These are phyloP conservation scores for Orthonyx spaldingii DNA, from an alignment of 2,113 vertebrate genomes.

Conservation along the genomic window DNA sequence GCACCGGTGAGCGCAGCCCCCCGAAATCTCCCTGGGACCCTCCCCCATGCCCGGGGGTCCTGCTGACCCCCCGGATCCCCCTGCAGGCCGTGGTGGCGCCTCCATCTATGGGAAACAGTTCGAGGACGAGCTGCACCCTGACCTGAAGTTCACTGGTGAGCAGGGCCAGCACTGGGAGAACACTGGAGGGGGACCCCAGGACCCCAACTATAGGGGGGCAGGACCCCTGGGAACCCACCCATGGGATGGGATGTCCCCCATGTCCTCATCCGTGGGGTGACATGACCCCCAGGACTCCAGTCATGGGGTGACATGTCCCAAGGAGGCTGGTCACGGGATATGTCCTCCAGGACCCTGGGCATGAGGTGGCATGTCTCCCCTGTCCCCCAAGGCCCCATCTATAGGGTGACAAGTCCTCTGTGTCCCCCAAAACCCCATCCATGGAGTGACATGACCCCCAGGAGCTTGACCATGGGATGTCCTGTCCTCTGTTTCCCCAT, in stretches of 20 bases:
- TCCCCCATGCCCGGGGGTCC: background rate
- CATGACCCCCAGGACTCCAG: background rate
- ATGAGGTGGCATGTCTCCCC: background rate
- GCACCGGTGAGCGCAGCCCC: slow-evolving; percentile 76
- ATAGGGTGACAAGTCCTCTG: too few relatives aligned
- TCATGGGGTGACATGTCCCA: background rate
- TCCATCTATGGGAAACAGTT: slow-evolving; percentile 96
- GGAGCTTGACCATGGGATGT: background rate
- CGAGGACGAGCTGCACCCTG: slow-evolving; percentile 88
- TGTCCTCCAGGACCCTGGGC: background rate
- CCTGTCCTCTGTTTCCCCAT: background rate
- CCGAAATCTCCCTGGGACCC: background rate
- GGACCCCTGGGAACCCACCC: background rate
- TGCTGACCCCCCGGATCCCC: rapidly evolving
- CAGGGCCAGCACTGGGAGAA: background rate
- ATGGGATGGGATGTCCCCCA: background rate
- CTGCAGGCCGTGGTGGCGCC: slow-evolving; percentile 87
- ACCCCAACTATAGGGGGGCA: background rate
- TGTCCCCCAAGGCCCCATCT: background rate
- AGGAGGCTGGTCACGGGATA: background rate
- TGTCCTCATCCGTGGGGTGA: background rate
- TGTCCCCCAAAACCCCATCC: background rate
- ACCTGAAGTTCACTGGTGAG: slow-evolving; percentile 92
- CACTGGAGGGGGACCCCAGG: background rate
- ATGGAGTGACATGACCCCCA: background rate